Percentiles rank a stretch among this genome's conserved stretches.
Evolutionary conservation across 2,888 invertebrate species (phyloP).

Genomic region (Cheilosia variabilis): DNA sequence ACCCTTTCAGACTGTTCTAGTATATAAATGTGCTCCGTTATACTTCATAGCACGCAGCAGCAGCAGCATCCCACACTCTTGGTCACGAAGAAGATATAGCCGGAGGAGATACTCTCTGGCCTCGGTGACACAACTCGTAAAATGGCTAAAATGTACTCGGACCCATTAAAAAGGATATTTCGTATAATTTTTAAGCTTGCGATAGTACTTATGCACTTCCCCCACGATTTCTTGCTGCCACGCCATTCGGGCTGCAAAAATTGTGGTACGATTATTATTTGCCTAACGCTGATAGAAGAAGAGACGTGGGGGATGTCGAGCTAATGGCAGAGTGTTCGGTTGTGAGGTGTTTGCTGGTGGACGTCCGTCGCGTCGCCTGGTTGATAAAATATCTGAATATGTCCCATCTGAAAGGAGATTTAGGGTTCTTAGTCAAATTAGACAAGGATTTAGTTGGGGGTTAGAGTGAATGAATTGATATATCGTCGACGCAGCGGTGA

Average conservation of each 20-base stretch:
- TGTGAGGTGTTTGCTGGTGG: slow-evolving; percentile 22
- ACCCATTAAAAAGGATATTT: slow-evolving; percentile 63
- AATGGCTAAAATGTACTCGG: slow-evolving; percentile 60
- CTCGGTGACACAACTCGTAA: slow-evolving; percentile 31
- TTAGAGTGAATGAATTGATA: not conserved
- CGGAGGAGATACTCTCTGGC: slow-evolving; percentile 18
- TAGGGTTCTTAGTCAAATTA: not conserved
- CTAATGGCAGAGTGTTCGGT: not conserved
- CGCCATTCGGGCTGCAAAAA: slow-evolving; percentile 26
- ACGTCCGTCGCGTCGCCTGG: not conserved
- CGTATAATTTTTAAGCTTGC: slow-evolving; percentile 62
- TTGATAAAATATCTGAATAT: slow-evolving; percentile 15
- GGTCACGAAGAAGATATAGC: slow-evolving; percentile 9
- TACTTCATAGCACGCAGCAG: slow-evolving; percentile 22
- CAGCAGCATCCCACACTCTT: slow-evolving; percentile 14
- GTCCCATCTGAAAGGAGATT: not conserved
- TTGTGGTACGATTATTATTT: slow-evolving; percentile 27
- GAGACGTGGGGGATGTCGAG: not conserved
- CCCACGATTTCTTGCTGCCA: not conserved
- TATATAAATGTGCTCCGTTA: slow-evolving; percentile 27
- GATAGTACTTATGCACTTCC: slow-evolving; percentile 42
- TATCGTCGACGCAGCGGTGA: not conserved
- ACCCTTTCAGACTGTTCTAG: slow-evolving; percentile 39
- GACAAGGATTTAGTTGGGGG: not conserved
- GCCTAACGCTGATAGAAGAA: not conserved